These are phyloP conservation scores for Capreolus pygargus DNA, from an alignment of 2,113 vertebrate genomes.

Conservation along the genomic window DNA sequence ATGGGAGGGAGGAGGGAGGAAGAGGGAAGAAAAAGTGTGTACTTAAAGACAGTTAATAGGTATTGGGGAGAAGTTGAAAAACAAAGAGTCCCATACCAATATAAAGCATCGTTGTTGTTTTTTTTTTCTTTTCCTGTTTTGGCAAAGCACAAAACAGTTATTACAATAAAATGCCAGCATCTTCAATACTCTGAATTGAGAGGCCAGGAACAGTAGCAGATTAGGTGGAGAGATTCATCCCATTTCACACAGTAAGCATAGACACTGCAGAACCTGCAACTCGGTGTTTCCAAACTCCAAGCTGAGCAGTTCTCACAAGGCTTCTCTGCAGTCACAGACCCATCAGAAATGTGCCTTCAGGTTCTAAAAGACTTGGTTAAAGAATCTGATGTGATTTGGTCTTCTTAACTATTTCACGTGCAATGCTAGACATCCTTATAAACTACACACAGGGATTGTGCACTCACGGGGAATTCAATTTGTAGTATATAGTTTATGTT, in stretches of 20 bases:
- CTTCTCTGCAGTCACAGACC: neutral
- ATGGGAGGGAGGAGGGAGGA: too few relatives aligned
- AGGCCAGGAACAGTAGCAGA: neutral
- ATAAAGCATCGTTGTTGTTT: neutral
- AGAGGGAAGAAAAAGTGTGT: neutral
- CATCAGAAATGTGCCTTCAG: neutral
- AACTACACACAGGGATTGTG: slow-evolving; percentile 10
- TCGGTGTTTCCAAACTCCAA: neutral
- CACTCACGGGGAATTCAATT: slow-evolving; percentile 37
- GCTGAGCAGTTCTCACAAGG: neutral
- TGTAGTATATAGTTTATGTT: neutral
- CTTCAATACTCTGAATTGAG: neutral
- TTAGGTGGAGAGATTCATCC: neutral
- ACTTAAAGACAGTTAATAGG: neutral
- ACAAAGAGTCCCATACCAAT: neutral
- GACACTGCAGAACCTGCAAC: neutral
- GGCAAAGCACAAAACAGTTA: neutral
- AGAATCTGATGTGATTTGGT: neutral
- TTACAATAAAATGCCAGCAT: neutral
- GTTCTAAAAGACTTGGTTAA: neutral
- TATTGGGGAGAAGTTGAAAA: neutral
- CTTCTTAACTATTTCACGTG: neutral
- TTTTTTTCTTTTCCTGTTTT: neutral
- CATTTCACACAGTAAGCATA: neutral
- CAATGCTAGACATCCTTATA: slow-evolving; percentile 49